phyloP scores from a whole-genome alignment of 2,888 invertebrate species.

The Meiosimyza decipiens region DNA sequence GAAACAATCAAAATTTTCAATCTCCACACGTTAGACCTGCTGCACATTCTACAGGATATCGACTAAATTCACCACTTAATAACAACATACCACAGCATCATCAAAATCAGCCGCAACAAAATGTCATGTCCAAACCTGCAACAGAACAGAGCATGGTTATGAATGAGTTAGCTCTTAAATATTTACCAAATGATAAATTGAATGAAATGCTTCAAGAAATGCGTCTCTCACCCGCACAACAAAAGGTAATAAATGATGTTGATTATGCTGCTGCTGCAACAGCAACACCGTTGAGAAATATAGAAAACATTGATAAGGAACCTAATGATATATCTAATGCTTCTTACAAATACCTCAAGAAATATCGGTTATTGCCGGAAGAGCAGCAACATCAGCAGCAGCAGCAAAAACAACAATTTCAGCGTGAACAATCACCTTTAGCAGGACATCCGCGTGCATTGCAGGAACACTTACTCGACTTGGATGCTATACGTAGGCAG shows the following conservation, averaged over 20 bases:
- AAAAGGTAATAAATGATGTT: constrained; percentile 6
- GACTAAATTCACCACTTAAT: constrained; percentile 50
- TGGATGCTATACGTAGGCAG: constrained; percentile 60
- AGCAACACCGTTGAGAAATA: constrained; percentile 48
- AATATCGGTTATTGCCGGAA: constrained; percentile 60
- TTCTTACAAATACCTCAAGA: constrained; percentile 62
- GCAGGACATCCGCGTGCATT: constrained; percentile 18
- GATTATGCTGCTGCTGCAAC: constrained; percentile 23
- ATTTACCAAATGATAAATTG: constrained; percentile 59
- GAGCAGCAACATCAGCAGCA: constrained; percentile 44
- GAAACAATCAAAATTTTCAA: constrained; percentile 44
- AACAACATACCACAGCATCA: constrained; percentile 5
- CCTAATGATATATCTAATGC: constrained; percentile 61
- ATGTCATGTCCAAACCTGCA: constrained; percentile 47
- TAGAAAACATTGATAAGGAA: constrained; percentile 53
- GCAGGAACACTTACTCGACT: constrained; percentile 54
- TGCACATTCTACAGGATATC: constrained; percentile 59
- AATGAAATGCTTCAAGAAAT: constrained; percentile 57
- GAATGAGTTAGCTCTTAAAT: constrained; percentile 63
- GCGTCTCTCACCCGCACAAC: constrained; percentile 43
- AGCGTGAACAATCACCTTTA: constrained; percentile 40
- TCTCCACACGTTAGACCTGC: constrained; percentile 42
- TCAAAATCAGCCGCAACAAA: background rate
- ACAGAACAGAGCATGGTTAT: constrained; percentile 63
- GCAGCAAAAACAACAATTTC: constrained; percentile 35